Evolutionary conservation across 2,113 vertebrate species (phyloP).

Genomic region (Corythornis vintsioides): DNA sequence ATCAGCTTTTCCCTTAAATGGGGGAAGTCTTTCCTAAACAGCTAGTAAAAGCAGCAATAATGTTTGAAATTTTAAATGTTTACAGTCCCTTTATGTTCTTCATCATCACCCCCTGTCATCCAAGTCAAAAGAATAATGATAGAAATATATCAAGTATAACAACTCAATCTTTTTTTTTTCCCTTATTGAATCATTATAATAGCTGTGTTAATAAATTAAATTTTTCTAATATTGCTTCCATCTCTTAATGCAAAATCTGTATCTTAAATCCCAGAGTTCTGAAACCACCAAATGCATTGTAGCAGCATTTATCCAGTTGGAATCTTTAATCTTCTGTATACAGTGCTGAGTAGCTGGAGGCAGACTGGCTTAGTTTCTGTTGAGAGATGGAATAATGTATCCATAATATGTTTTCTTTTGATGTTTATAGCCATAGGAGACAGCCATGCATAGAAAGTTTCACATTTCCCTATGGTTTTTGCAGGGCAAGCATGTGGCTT

Average conservation of each 20-base stretch:
- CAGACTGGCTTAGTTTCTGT: not conserved
- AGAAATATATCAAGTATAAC: not conserved
- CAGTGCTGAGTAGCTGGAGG: not conserved
- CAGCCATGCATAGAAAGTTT: not conserved
- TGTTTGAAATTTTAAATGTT: not conserved
- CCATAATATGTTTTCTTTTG: not conserved
- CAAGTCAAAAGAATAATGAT: not conserved
- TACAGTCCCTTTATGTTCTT: not conserved
- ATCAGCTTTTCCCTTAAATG: not conserved
- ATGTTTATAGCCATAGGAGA: not conserved
- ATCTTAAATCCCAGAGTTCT: not conserved
- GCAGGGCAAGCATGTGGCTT: not conserved
- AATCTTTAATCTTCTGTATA: not conserved
- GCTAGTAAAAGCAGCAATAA: not conserved
- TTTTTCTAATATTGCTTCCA: not conserved
- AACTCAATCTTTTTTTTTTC: not conserved
- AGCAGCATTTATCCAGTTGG: not conserved
- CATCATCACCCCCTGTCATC: not conserved
- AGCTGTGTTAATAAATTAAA: not conserved
- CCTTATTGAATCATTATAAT: not conserved
- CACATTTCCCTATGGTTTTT: not conserved
- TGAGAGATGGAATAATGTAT: not conserved
- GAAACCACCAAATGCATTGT: not conserved
- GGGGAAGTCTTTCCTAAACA: not conserved
- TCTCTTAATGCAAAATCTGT: not conserved